phyloP scores from a whole-genome alignment of 2,888 invertebrate genomes.

The Germaria angustata region DNA sequence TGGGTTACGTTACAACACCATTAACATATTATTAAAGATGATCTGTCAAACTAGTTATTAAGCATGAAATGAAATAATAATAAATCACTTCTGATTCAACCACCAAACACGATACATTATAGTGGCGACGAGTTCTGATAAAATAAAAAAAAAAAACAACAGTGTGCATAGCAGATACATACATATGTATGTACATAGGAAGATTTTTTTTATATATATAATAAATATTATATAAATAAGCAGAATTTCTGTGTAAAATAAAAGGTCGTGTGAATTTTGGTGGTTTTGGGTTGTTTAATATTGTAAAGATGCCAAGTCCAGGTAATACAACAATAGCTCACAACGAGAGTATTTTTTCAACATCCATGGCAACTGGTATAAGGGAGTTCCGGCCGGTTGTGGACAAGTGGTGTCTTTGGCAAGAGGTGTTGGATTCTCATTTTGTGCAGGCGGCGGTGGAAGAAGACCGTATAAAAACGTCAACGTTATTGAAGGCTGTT shows the following conservation, averaged over 20 bases:
- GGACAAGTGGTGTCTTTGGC: conserved; percentile 22
- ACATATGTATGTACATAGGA: neutral
- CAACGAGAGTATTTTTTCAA: neutral
- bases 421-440: conserved; percentile 8
- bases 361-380: conserved; percentile 6
- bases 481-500: conserved; percentile 52
- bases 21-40: conserved; percentile 15
- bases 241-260: conserved; percentile 22
- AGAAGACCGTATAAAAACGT: conserved; percentile 55
- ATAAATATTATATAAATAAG: conserved; percentile 36
- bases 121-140: conserved; percentile 10
- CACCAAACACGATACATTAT: conserved; percentile 12
- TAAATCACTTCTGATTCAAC: conserved; percentile 5
- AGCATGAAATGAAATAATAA: conserved; percentile 21
- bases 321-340: conserved; percentile 24
- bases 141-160: neutral
- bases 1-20: conserved; percentile 12
- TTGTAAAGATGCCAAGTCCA: conserved; percentile 2
- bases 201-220: conserved; percentile 10
- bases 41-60: conserved; percentile 14
- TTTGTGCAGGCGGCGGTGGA: conserved; percentile 37
- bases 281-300: conserved; percentile 9
- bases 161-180: neutral
- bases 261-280: conserved; percentile 5
- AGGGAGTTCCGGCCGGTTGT: conserved; percentile 11